Conservation (phyloP, 2,888 invertebrate species). For the Acrobasis consociella region DNA sequence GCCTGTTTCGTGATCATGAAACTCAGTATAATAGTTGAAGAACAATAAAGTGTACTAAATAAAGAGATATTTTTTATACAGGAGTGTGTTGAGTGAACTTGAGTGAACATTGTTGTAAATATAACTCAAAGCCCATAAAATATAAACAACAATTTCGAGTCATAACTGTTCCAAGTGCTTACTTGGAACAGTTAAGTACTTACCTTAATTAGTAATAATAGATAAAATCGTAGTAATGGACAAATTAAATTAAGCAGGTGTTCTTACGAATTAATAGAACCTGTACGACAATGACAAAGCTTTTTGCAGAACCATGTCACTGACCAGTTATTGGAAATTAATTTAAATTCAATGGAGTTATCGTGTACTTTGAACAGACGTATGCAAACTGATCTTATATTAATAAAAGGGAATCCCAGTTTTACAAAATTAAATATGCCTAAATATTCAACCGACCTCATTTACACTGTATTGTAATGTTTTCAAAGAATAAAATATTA, state of each 20-base stretch:
- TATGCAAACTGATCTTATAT: conserved; percentile 6
- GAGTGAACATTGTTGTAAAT: no score
- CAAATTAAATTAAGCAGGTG: neutral
- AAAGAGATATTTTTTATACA: no score
- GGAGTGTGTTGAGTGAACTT: no score
- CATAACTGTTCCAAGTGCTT: no score
- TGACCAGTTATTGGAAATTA: neutral
- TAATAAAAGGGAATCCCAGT: conserved; percentile 20
- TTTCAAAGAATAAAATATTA: no score
- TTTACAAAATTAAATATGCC: conserved; percentile 19
- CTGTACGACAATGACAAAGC: neutral
- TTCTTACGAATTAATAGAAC: neutral
- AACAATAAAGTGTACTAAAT: no score
- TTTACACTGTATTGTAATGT: conserved; percentile 29
- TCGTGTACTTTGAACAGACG: conserved; percentile 6
- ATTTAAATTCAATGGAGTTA: conserved; percentile 2
- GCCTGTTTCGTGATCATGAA: no score
- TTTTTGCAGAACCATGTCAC: neutral
- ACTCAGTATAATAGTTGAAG: no score
- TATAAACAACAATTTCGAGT: no score
- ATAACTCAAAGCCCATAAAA: no score
- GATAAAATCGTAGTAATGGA: neutral
- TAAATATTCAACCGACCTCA: conserved; percentile 29
- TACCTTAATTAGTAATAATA: neutral
- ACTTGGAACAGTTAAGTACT: neutral